Evolutionary conservation across 1,140 invertebrate species (phyloP).

Genomic region (Galleria mellonella): DNA sequence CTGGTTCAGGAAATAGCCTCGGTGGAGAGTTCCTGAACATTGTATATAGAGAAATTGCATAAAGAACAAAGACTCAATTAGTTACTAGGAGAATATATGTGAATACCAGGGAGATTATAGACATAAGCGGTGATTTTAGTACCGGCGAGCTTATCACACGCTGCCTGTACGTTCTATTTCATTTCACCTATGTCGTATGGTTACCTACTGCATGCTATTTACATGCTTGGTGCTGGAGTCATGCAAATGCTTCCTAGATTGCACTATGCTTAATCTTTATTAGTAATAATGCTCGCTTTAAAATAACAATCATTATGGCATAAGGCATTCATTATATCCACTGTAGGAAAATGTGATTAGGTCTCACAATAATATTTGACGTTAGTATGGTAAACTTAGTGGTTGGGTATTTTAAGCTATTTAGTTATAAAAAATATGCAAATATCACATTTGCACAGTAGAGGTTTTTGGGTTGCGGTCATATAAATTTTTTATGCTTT

Average conservation of each 20-base stretch:
- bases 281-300: too few species aligned
- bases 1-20: conserved; percentile 72
- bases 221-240: too few species aligned
- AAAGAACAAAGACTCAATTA: conserved; percentile 73
- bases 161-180: conserved; percentile 61
- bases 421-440: too few species aligned
- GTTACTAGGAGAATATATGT: conserved; percentile 55
- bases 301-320: not conserved
- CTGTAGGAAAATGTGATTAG: too few species aligned
- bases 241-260: too few species aligned
- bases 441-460: not conserved
- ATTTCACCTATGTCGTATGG: conserved; percentile 42
- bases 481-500: not conserved
- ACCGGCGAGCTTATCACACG: conserved; percentile 60
- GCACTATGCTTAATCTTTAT: too few species aligned
- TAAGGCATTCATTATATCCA: too few species aligned
- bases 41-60: conserved; percentile 64
- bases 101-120: conserved; percentile 72
- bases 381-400: too few species aligned
- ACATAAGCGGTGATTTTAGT: conserved; percentile 68
- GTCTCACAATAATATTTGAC: too few species aligned
- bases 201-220: conserved; percentile 8
- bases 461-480: not conserved
- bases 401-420: too few species aligned
- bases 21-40: conserved; percentile 61